Base-by-base conservation (phyloP, 2,113 vertebrate species). In the Girardinichthys multiradiatus region DNA sequence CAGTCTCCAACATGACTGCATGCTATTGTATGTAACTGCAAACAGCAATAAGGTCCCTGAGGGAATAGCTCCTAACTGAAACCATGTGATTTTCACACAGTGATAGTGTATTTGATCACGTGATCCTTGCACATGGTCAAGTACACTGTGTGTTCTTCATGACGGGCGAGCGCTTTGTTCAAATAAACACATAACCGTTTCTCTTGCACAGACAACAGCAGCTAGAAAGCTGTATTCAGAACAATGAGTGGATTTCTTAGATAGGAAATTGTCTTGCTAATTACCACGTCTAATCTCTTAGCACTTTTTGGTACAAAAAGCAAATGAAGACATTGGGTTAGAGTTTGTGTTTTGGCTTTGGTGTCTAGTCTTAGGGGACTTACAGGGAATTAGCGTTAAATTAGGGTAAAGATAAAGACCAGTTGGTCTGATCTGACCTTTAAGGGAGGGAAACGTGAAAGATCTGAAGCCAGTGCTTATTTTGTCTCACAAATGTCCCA, bases 1-100 rank as follows among this genome's bases (percentile, higher is more conserved):
- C 45, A 42, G 58, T 81, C 77, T 85, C 68, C 87, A 79, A 86
- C 83, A 84, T 66, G 73, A 81, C 83, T 73, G 84, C 87, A 85
- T 79, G 86, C 87, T 60, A 86, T 82, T 77, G 66, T 75, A 37
- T 45, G 79, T 59, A 17, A 68, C 73, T 21, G 61, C 62, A 68
- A 85, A 72, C 70, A 24, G 68, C 21, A 33, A 66, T 80, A 80
- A 39, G 57, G 45, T 74, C 75, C 68, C 68, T 54, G 29, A 42
- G 81, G 83, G 42, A 45, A 61, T 64, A 77, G 74, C 14, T 33
- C 35, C 70, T 30, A 57, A 81, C 60, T 82, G 29, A 61, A 87
- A 86, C 68, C 72, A 64, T 64, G 62, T 64, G 62, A 64, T 37
- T 42, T 26, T 26, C 9, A 27, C 62, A 26, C 26, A 64, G 13